Base-by-base conservation (phyloP, 1,140 invertebrate species). In the Drosophila oshimai region DNA sequence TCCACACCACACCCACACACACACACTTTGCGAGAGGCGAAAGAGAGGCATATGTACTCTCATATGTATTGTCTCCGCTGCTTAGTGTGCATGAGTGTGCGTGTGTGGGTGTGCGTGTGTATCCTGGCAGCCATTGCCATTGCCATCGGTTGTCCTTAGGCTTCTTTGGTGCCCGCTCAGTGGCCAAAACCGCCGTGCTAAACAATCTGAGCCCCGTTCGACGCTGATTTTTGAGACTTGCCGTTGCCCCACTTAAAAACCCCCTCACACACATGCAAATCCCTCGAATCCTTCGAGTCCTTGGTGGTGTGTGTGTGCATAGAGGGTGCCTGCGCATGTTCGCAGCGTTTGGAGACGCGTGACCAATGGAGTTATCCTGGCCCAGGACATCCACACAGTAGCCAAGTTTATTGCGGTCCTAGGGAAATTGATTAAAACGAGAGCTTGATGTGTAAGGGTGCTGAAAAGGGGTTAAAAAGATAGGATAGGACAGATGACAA, bases 121-220 rank as follows among this genome's bases (percentile, higher is more conserved):
- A 83, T 81, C 55, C 77, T 61, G 65, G 67, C 77, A 83, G 77
- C 77, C 77, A 81, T 81, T 81, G 77, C 77, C 77, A 81, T 81
- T 81, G 77, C 77, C 78, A 81, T 53, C 65, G 60, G 33, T 65
- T 65, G 45, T 65, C 62, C 62, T 67, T 67, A 50, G 60, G 62
- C 62, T 50, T 60, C 37, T 42, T 12, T 65, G n/a, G n/a, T n/a
- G 34, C 42, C 42, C 26, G 61, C 61, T 50, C 44, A 37, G 34
- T 41, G 60, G 62, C 42, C 62, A 65, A 64, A 62, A 62, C 34
- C 42, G 15, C 24, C 33, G 33, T 51, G 46, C 57, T 54, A 53
- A 60, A 53, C 49, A 60, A 60, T 60, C 57, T 53, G 57, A 53
- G 57, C 47, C 34, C 9, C 34, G 28, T 50, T 67, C 15, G 62